Evolutionary conservation across 2,888 invertebrate species (phyloP).

Genomic region (Himalopsyche japonica): DNA sequence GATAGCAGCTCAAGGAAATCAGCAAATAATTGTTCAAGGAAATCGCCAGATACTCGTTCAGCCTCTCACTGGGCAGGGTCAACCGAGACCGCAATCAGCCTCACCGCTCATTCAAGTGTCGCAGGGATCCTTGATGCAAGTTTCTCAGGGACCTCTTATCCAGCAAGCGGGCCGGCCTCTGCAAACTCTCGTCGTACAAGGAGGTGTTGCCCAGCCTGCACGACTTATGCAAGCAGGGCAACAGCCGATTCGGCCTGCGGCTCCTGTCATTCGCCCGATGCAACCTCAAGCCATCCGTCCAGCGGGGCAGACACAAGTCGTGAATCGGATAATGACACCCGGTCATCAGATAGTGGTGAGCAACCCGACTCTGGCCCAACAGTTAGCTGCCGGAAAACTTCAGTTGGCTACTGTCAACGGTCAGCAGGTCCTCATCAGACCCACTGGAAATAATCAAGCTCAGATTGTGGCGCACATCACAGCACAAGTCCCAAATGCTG

Average conservation of each 20-base stretch:
- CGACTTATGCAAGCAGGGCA: slow-evolving; percentile 48
- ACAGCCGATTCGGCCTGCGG: slow-evolving; percentile 40
- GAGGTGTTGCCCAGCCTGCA: slow-evolving; percentile 42
- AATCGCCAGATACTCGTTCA: slow-evolving; percentile 52
- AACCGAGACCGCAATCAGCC: slow-evolving; percentile 42
- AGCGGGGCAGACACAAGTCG: slow-evolving; percentile 45
- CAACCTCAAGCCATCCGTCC: slow-evolving; percentile 44
- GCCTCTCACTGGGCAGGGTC: slow-evolving; percentile 43
- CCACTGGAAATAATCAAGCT: slow-evolving; percentile 76
- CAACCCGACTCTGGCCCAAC: slow-evolving; percentile 76
- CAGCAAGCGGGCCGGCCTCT: slow-evolving; percentile 41
- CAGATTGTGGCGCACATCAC: slow-evolving; percentile 77
- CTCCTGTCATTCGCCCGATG: slow-evolving; percentile 46
- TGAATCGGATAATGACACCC: slow-evolving; percentile 48
- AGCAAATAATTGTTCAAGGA: slow-evolving; percentile 48
- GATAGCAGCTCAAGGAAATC: slow-evolving; percentile 36
- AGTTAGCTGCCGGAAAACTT: slow-evolving; percentile 80
- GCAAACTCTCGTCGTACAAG: slow-evolving; percentile 45
- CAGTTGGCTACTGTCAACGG: slow-evolving; percentile 84
- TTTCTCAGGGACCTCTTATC: slow-evolving; percentile 41
- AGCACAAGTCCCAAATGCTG: slow-evolving; percentile 56
- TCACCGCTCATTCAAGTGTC: slow-evolving; percentile 37
- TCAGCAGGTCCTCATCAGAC: slow-evolving; percentile 81
- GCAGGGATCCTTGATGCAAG: slow-evolving; percentile 38
- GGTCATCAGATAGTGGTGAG: slow-evolving; percentile 76